phyloP scores from a whole-genome alignment of 1,140 invertebrate genomes.

The Episyrphus balteatus region DNA sequence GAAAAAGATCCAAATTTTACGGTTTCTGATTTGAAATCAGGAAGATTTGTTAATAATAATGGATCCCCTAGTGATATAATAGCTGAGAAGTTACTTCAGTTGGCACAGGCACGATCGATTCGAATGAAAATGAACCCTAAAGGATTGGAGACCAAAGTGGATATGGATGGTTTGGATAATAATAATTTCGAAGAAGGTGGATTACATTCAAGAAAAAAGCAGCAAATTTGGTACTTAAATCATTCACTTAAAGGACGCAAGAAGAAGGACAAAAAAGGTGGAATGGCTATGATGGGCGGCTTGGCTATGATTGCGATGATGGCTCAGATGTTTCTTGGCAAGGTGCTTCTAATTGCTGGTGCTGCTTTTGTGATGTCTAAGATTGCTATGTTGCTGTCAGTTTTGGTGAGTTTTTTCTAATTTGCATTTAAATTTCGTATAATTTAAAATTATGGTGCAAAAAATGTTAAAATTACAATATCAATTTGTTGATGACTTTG shows the following conservation, averaged over 20 bases:
- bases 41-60: neutral
- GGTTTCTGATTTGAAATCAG: neutral
- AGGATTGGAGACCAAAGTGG: constrained; percentile 25
- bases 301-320: constrained; percentile 53
- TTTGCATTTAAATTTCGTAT: too few relatives aligned
- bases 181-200: constrained; percentile 31
- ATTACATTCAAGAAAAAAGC: constrained; percentile 14
- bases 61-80: constrained; percentile 10
- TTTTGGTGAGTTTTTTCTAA: constrained; percentile 37
- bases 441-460: too few relatives aligned
- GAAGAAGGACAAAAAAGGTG: constrained; percentile 36
- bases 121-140: constrained; percentile 16
- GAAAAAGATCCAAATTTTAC: constrained; percentile 24
- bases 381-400: constrained; percentile 52
- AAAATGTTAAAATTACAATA: too few relatives aligned
- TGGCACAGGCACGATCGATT: constrained; percentile 20
- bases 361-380: constrained; percentile 56
- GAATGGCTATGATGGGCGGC: constrained; percentile 48
- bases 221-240: constrained; percentile 4
- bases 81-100: constrained; percentile 15
- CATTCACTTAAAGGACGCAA: constrained; percentile 33
- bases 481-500: too few relatives aligned
- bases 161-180: constrained; percentile 15
- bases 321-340: constrained; percentile 54
- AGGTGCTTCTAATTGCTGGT: constrained; percentile 53